Evolutionary conservation across 1,140 invertebrate genomes (phyloP), one percentile per base, ranked within the genome.

Genomic region (Pogonognathellus flavescens): DNA sequence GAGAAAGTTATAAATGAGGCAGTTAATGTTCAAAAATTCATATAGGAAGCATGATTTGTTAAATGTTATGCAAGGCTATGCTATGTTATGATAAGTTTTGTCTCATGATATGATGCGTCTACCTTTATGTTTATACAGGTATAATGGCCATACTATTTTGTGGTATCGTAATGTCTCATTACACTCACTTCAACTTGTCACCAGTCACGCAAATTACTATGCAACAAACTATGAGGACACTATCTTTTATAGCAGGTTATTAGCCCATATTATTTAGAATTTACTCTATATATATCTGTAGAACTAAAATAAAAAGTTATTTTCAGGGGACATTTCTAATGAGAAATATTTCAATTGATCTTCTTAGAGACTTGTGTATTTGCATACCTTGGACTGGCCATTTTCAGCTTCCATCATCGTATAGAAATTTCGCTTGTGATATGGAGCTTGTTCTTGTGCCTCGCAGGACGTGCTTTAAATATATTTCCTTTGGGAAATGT

Each of bases 111-210:
- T n/a, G n/a, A n/a, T n/a, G n/a, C n/a, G n/a, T n/a, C n/a, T n/a
- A n/a, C n/a, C n/a, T n/a, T n/a, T n/a, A n/a, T 41, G 2, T 41
- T 41, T 14, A 25, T 13, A 55, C 20, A 95, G 97, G 97, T 85
- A 99, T 99, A 60, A 99, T 99, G 98, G 98, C 98, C 16, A 99
- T 99, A 89, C 92, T 99, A 85, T 99, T 99, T 90, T 98, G 97
- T 92, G 98, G 98, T 3, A 97, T 99, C 90, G 97, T 99, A 0
- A 99, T 99, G 98, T 99, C 98, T 0, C 98, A 99, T 91, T 99
- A 99, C 89, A 99, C 98, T 18, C 98, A 99, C 93, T 98, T 97
- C 89, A 99, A 99, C 91, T 91, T 99, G 16, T 99, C 98, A 1
- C 98, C 98, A 20, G 95, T 99, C 6, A 98, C 98, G 14, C 98